These are phyloP conservation scores for Torymus texanus DNA, from an alignment of 2,888 invertebrate genomes.

Conservation along the genomic window DNA sequence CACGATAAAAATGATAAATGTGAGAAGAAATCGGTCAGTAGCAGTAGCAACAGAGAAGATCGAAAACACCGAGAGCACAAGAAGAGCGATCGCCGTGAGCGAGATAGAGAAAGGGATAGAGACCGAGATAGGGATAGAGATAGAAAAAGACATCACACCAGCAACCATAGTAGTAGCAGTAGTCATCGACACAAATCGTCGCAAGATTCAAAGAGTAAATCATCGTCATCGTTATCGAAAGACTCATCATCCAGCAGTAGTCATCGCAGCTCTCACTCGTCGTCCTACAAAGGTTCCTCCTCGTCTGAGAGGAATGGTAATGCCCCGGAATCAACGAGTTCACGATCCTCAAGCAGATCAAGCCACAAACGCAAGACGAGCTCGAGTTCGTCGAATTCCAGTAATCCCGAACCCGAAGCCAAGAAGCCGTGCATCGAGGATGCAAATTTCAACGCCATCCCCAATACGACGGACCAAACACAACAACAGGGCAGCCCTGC, in stretches of 20 bases:
- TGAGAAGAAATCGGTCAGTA: conserved; percentile 33
- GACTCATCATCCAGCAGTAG: conserved; percentile 40
- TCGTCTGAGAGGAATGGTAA: conserved; percentile 43
- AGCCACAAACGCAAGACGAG: conserved; percentile 67
- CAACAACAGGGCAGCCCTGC: conserved; percentile 35
- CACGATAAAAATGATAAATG: conserved; percentile 43
- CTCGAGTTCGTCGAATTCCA: conserved; percentile 57
- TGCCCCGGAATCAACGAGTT: conserved; percentile 25
- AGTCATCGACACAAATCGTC: conserved; percentile 48
- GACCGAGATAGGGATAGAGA: conserved; percentile 57
- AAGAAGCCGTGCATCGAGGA: conserved; percentile 66
- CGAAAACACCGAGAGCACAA: conserved; percentile 35
- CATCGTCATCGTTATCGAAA: conserved; percentile 37
- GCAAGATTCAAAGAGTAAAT: conserved; percentile 43
- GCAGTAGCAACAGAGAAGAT: no score
- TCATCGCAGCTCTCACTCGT: conserved; percentile 51
- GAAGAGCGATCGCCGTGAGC: conserved; percentile 55
- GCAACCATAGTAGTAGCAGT: conserved; percentile 30
- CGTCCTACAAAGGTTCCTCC: conserved; percentile 52
- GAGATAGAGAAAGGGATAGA: conserved; percentile 47
- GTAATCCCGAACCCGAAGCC: conserved; percentile 61
- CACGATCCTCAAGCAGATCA: conserved; percentile 45
- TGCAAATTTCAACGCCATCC: conserved; percentile 33
- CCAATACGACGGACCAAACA: conserved; percentile 56
- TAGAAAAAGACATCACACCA: conserved; percentile 53